Evolutionary conservation across 2,113 vertebrate genomes (phyloP).

Genomic region (Hypocryptadius cinnamomeus): DNA sequence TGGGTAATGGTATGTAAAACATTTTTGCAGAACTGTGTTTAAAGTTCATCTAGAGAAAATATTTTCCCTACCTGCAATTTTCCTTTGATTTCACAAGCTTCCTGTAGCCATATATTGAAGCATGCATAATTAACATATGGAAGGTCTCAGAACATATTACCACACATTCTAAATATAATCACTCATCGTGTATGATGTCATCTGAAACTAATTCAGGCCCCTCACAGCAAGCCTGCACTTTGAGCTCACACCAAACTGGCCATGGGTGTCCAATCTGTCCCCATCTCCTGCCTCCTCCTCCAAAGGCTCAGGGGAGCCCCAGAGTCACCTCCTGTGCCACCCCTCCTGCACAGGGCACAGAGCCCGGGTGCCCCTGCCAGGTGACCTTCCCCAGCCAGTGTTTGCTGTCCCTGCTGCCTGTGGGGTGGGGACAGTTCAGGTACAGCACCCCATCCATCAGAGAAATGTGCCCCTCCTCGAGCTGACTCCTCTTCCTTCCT

Average conservation of each 20-base stretch:
- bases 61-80: not conserved
- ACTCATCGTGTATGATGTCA: not conserved
- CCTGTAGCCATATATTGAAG: not conserved
- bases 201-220: not conserved
- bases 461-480: not conserved
- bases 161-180: conserved; percentile 22
- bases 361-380: not conserved
- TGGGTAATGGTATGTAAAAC: not conserved
- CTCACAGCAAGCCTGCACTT: not conserved
- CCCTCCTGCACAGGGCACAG: not conserved
- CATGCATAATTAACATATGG: not conserved
- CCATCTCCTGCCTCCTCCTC: not conserved
- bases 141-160: not conserved
- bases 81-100: not conserved
- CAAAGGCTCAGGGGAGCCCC: not conserved
- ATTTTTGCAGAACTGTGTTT: not conserved
- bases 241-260: not conserved
- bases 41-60: not conserved
- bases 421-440: not conserved
- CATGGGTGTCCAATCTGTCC: not conserved
- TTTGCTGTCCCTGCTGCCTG: not conserved
- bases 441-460: not conserved
- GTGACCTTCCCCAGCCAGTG: not conserved
- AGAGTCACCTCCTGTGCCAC: not conserved
- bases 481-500: not conserved